Conservation (phyloP, 2,888 invertebrate genomes). For the Smittia aterrima region DNA sequence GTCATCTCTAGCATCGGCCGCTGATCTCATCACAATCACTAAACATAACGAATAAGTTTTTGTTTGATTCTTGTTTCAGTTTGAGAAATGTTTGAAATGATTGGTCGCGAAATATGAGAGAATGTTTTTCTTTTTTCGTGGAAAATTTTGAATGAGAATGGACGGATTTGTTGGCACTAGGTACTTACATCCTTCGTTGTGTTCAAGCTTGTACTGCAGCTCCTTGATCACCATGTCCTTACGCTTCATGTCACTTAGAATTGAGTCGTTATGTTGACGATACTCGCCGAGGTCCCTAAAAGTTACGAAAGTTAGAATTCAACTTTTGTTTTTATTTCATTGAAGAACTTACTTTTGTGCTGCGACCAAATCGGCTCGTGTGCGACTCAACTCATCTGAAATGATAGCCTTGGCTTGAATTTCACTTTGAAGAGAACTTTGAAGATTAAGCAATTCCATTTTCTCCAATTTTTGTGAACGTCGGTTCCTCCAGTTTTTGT, state of each 20-base stretch:
- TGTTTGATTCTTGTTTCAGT: not conserved
- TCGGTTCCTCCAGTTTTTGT: conserved; percentile 73
- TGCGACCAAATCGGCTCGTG: conserved; percentile 76
- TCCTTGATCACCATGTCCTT: conserved; percentile 83
- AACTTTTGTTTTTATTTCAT: too few relatives aligned
- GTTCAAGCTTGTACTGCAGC: conserved; percentile 73
- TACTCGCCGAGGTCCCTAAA: conserved; percentile 74
- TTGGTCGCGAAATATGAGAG: not conserved
- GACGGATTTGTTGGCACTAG: not conserved
- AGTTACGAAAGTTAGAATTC: not conserved
- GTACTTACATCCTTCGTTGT: conserved; percentile 81
- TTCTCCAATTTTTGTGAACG: conserved; percentile 90
- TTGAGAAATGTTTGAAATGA: conserved; percentile 1
- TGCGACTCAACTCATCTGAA: conserved; percentile 82
- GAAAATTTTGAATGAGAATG: not conserved
- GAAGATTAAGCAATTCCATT: conserved; percentile 88
- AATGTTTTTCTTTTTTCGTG: conserved; percentile 2
- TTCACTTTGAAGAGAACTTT: conserved; percentile 86
- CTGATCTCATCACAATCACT: conserved; percentile 31
- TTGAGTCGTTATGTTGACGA: conserved; percentile 68
- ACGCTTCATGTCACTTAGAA: conserved; percentile 72
- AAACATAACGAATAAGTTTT: conserved; percentile 23
- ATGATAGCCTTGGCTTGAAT: conserved; percentile 91
- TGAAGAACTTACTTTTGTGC: conserved; percentile 71
- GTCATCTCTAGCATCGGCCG: conserved; percentile 32